Evolutionary conservation across 2,888 invertebrate species (phyloP), one percentile per base, ranked within the genome.

Genomic region (Latrodectus hesperus): DNA sequence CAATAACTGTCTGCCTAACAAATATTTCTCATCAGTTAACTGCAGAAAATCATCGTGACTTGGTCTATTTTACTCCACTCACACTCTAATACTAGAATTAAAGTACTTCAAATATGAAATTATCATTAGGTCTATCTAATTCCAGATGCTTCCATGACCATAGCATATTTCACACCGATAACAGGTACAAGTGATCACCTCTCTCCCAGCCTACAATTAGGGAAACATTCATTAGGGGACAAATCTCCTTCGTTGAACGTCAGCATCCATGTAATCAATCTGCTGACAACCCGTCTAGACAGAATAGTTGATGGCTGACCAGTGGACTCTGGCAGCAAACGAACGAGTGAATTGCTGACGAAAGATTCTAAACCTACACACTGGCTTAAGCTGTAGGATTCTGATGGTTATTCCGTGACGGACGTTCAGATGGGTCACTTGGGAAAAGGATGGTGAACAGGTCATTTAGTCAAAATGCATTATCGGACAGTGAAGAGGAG

Each of bases 161-260:
- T n/a, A 12, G n/a, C 12, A n/a, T 60, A 60, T n/a, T n/a, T 60
- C 60, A 16, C 14, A 11, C 14, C n/a, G 60, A 60, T 60, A 60
- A 60, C 60, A 60, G 14, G n/a, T 60, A n/a, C 60, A 60, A 60
- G 60, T 60, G 12, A 60, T 60, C 60, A 60, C 49, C 65, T 51
- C 22, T 51, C 67, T 49, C 76, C 51, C 17, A 52, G 51, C 67
- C 53, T 73, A 74, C 73, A 81, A 81, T 81, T 81, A 74, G 67
- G 38, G 51, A 64, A 65, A 72, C 81, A 81, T 74, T 81, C 81
- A 81, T 81, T 81, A 81, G 60, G 38, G 38, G 10, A 60, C 72
- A 64, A 60, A 60, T 81, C 55, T 67, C 67, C 81, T 73, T 74
- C 73, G 60, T 52, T 65, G 26, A 67, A 81, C 52, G 79, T 49